A percentile compares a stretch with the other conserved stretches of the same genome.
These are phyloP conservation scores for Sinocyclocheilus anshuiensis DNA, from an alignment of 2,113 vertebrate species.

Conservation along the genomic window DNA sequence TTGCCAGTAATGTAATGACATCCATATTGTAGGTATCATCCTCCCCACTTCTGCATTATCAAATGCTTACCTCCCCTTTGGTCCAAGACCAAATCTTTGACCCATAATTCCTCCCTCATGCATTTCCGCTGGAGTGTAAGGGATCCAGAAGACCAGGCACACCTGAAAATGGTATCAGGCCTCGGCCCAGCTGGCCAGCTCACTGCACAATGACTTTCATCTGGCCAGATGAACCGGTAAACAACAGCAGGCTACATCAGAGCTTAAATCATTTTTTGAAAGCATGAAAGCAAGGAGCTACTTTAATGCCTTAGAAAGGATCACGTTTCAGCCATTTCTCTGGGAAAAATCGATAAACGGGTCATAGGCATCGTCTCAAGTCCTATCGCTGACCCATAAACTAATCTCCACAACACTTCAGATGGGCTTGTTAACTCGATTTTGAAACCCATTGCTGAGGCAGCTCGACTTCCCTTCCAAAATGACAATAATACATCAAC, in stretches of 20 bases:
- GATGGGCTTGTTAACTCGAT: constrained; percentile 58
- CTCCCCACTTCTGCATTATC: neutral
- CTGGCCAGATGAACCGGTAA: constrained; percentile 48
- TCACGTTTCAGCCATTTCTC: constrained; percentile 26
- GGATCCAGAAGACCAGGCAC: constrained; percentile 27
- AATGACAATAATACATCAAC: constrained; percentile 57
- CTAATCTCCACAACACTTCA: constrained; percentile 46
- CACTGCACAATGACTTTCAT: constrained; percentile 48
- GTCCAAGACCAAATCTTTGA: neutral
- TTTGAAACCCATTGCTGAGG: constrained; percentile 45
- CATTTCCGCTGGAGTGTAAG: constrained; percentile 17
- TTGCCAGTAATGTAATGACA: neutral
- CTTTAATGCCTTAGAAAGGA: neutral
- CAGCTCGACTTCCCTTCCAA: constrained; percentile 38
- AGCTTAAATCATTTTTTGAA: constrained; percentile 43
- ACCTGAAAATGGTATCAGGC: constrained; percentile 39
- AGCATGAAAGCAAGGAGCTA: constrained; percentile 25
- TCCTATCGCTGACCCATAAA: constrained; percentile 46
- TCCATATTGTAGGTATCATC: constrained; percentile 8
- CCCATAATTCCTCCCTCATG: neutral
- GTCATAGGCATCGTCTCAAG: constrained; percentile 50
- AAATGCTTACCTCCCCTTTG: neutral
- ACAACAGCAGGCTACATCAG: constrained; percentile 38
- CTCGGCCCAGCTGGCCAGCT: constrained; percentile 38
- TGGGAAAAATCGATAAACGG: constrained; percentile 45